Evolutionary conservation across 30 jellyfish, hydroid and myxozoan species (phyloP).

Genomic region (Aurelia coerulea): DNA sequence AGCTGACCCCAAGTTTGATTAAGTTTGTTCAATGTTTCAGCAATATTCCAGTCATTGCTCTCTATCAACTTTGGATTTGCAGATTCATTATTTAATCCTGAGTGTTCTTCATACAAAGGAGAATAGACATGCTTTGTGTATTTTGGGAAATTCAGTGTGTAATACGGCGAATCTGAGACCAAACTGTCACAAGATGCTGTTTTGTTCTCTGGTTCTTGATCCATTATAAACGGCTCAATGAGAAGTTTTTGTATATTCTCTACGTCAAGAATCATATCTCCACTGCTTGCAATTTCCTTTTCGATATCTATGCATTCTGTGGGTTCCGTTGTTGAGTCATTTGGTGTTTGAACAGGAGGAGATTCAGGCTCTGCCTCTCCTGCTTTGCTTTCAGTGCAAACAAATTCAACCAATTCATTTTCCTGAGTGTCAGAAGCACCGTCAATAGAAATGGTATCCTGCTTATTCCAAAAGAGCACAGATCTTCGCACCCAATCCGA

Average conservation of each 20-base stretch:
- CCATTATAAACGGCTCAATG: slow-evolving; percentile 66
- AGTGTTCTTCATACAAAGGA: slow-evolving; percentile 57
- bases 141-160: slow-evolving; percentile 68
- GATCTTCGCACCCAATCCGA: slow-evolving; percentile 90
- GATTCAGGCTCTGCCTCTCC: slow-evolving; percentile 26
- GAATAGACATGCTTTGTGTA: slow-evolving; percentile 60
- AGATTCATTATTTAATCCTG: slow-evolving; percentile 2
- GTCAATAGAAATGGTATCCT: slow-evolving; percentile 61
- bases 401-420: neutral
- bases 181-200: slow-evolving; percentile 13
- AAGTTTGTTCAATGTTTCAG: slow-evolving; percentile 50
- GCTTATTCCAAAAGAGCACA: slow-evolving; percentile 87
- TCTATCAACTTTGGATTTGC: slow-evolving; percentile 9
- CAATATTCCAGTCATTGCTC: slow-evolving; percentile 35
- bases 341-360: slow-evolving; percentile 8
- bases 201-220: slow-evolving; percentile 11
- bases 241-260: slow-evolving; percentile 43
- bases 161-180: slow-evolving; percentile 44
- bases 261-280: slow-evolving; percentile 58
- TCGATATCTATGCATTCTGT: slow-evolving; percentile 25
- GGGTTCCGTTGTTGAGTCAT: slow-evolving; percentile 64
- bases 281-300: slow-evolving; percentile 22
- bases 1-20: slow-evolving; percentile 59
- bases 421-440: slow-evolving; percentile 38
- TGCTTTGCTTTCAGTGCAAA: neutral